Conservation (phyloP, 1,140 invertebrate genomes). For the Ceratina japonica region DNA sequence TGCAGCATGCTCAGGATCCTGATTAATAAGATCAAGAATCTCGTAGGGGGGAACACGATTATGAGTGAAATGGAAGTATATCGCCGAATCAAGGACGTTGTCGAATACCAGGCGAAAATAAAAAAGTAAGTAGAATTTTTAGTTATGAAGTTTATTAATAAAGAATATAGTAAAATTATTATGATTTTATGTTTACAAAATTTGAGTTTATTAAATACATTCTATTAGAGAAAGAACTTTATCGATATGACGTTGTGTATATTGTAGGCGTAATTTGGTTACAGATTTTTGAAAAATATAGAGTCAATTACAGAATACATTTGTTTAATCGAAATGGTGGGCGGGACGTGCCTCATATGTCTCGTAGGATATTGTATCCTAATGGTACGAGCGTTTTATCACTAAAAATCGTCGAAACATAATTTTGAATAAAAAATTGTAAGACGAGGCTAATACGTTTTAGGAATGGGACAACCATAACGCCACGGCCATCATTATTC, state of each 20-base stretch:
- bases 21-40: constrained; percentile 32
- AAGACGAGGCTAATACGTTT: constrained; percentile 7
- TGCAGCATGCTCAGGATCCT: constrained; percentile 53
- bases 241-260: no score
- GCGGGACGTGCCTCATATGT: constrained; percentile 62
- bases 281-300: constrained; percentile 44
- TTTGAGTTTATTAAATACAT: no score
- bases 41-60: neutral
- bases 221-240: neutral
- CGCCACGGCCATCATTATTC: constrained; percentile 24
- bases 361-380: constrained; percentile 51
- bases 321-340: constrained; percentile 61
- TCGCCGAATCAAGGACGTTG: constrained; percentile 24
- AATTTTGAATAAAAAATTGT: neutral
- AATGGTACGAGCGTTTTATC: constrained; percentile 34
- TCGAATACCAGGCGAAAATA: constrained; percentile 43
- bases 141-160: neutral
- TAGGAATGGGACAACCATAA: constrained; percentile 61
- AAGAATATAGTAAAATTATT: no score
- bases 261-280: neutral
- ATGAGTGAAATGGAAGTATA: neutral
- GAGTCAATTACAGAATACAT: constrained; percentile 50
- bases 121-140: constrained; percentile 16
- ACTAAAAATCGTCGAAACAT: neutral
- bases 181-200: no score